Percentiles rank a stretch among this genome's conserved stretches.
Evolutionary conservation across 2,888 invertebrate genomes (phyloP).

Genomic region (Crepidodera aurea): DNA sequence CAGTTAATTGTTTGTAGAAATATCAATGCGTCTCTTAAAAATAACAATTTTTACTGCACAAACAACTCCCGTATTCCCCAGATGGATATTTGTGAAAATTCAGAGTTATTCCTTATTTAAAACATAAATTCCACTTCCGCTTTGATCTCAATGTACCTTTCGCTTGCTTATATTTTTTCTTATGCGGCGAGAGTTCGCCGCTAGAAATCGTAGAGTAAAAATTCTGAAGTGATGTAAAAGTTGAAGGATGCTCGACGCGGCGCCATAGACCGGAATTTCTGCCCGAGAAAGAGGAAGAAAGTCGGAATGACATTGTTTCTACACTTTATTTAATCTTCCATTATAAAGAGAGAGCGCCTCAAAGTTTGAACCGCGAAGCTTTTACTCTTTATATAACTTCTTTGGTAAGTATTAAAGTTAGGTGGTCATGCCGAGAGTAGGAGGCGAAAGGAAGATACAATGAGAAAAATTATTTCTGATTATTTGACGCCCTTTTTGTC

Average conservation of each 20-base stretch:
- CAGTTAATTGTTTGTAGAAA: too few relatives aligned
- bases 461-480: too few relatives aligned
- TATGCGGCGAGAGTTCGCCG: neutral
- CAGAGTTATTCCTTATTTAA: too few relatives aligned
- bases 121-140: neutral
- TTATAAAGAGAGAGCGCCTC: constrained; percentile 44
- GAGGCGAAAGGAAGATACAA: too few relatives aligned
- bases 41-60: too few relatives aligned
- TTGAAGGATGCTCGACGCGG: neutral
- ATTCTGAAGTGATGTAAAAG: neutral
- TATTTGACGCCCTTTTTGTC: too few relatives aligned
- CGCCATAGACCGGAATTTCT: neutral
- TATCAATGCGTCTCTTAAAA: too few relatives aligned
- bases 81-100: too few relatives aligned
- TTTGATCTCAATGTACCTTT: neutral
- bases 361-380: constrained; percentile 40
- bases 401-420: neutral
- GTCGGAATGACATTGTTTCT: constrained; percentile 51
- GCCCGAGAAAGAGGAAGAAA: constrained; percentile 13
- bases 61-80: too few relatives aligned
- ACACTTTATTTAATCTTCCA: constrained; percentile 49
- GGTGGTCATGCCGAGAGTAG: neutral
- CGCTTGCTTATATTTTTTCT: neutral
- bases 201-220: neutral
- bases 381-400: constrained; percentile 1